Evolutionary conservation across 1,140 invertebrate species (phyloP).

Genomic region (Ctenoplectra terminalis): DNA sequence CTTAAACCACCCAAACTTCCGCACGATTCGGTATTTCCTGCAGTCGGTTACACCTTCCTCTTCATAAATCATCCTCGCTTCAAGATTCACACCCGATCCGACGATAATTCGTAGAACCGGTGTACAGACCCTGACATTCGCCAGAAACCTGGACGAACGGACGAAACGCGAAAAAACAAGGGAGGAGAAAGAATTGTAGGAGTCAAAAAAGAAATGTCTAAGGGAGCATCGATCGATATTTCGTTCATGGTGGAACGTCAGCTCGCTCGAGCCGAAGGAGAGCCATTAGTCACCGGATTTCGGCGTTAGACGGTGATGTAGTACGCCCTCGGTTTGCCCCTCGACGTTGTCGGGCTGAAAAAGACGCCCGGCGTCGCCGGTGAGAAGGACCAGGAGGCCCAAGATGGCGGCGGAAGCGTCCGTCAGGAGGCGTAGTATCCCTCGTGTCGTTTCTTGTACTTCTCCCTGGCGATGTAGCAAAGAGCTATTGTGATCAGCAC

Average conservation of each 20-base stretch:
- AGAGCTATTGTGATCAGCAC: conserved; percentile 91
- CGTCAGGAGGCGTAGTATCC: conserved; percentile 88
- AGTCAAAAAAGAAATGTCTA: not conserved
- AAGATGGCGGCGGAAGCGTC: conserved; percentile 76
- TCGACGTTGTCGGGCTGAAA: conserved; percentile 77
- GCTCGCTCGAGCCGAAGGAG: not conserved
- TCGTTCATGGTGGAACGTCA: conserved; percentile 21
- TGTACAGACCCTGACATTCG: not conserved
- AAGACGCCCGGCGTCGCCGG: conserved; percentile 74
- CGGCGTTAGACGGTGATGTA: conserved; percentile 76
- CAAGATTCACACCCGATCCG: not conserved
- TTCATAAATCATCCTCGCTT: not conserved
- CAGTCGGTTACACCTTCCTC: not conserved
- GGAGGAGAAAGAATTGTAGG: not conserved
- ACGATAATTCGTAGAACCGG: not conserved
- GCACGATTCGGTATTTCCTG: not conserved
- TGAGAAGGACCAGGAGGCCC: conserved; percentile 74
- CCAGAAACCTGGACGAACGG: not conserved
- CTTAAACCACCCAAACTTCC: too few relatives aligned
- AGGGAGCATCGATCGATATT: conserved; percentile 14
- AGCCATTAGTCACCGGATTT: conserved; percentile 22
- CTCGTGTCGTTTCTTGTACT: conserved; percentile 89
- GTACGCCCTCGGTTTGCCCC: conserved; percentile 77
- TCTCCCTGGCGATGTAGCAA: conserved; percentile 91
- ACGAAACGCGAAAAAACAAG: not conserved